Percentiles rank a stretch among this genome's conserved stretches.
phyloP scores from a whole-genome alignment of 1,140 invertebrate genomes.

The Orius insidiosus region DNA sequence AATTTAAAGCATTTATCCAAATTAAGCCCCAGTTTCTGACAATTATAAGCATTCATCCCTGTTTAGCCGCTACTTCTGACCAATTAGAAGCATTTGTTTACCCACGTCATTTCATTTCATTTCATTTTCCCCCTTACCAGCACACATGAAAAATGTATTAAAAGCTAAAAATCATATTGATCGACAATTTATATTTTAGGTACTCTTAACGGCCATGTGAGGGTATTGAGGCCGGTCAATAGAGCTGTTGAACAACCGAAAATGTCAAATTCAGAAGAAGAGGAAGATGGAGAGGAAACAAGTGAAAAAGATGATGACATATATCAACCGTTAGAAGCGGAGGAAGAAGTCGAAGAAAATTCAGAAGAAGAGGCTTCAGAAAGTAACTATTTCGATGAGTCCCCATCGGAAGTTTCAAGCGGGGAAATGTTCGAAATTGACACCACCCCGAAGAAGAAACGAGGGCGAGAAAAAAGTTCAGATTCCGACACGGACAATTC shows the following conservation, averaged over 20 bases:
- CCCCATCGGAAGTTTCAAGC: neutral
- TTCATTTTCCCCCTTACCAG: too few relatives aligned
- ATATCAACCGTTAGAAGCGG: neutral
- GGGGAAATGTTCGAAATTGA: neutral
- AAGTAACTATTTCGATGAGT: too few relatives aligned
- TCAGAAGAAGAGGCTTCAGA: constrained; percentile 2
- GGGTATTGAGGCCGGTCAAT: constrained; percentile 1
- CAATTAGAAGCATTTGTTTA: too few relatives aligned
- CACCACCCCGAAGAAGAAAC: neutral
- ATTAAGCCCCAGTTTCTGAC: too few relatives aligned
- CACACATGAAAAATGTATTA: too few relatives aligned
- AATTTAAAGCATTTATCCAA: too few relatives aligned
- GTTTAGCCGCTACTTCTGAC: too few relatives aligned
- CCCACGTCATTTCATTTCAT: too few relatives aligned
- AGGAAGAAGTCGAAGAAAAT: constrained; percentile 3
- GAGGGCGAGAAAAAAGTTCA: constrained; percentile 17
- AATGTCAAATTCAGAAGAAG: neutral
- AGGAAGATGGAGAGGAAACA: too few relatives aligned
- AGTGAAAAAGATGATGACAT: constrained; percentile 1
- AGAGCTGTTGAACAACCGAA: neutral
- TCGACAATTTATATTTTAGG: constrained; percentile 1
- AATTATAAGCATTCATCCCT: too few relatives aligned
- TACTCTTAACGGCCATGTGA: constrained; percentile 3
- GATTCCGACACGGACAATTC: too few relatives aligned
- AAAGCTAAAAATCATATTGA: too few relatives aligned